Evolutionary conservation across 2,797 vertebrate genomes (phyloP).

Genomic region (Muscicapa comitata): DNA sequence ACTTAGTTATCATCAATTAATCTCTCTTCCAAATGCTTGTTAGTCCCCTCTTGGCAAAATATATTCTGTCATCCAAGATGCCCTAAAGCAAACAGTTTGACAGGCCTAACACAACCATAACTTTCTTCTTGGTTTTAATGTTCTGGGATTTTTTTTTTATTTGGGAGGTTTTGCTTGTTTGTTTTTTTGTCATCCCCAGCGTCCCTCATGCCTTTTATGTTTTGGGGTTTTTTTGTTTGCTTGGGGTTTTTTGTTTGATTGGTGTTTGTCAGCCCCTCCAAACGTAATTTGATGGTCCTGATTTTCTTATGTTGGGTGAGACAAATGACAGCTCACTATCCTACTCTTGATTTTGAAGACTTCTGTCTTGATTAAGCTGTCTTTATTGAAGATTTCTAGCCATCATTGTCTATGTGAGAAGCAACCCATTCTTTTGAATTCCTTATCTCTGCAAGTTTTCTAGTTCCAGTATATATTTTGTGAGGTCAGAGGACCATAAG

Average conservation of each 20-base stretch:
- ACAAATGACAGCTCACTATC: neutral
- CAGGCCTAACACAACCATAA: neutral
- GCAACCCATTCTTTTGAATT: neutral
- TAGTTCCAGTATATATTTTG: neutral
- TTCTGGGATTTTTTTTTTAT: neutral
- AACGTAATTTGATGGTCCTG: neutral
- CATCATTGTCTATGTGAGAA: rapidly evolving
- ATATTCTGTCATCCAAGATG: neutral
- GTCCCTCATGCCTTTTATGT: neutral
- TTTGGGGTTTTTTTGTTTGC: neutral
- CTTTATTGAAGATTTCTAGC: neutral
- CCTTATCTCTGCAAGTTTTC: neutral
- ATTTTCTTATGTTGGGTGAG: neutral
- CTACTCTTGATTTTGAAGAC: neutral
- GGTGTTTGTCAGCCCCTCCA: neutral
- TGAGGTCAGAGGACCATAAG: neutral
- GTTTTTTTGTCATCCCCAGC: neutral
- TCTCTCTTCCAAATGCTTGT: neutral
- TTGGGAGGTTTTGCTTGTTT: neutral
- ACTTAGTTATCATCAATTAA: neutral
- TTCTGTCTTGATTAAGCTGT: neutral
- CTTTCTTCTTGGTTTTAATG: neutral
- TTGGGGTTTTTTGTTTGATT: neutral
- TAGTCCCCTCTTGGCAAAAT: neutral
- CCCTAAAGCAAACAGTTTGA: neutral